These are phyloP conservation scores for Hemibagrus wyckioides DNA, from an alignment of 2,113 vertebrate species.

Conservation along the genomic window DNA sequence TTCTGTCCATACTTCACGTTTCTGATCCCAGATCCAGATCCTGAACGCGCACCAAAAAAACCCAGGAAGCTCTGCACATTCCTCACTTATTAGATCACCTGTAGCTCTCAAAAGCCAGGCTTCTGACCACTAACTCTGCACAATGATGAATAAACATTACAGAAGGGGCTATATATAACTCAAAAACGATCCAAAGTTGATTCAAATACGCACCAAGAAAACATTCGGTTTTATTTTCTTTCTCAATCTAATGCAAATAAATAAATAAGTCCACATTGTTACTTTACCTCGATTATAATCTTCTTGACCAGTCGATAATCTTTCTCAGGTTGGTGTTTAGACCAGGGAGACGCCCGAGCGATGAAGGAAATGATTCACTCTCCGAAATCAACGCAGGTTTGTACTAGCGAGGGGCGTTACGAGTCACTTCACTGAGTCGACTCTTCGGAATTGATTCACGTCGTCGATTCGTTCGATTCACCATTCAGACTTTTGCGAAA, in stretches of 20 bases:
- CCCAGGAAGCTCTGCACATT: background rate
- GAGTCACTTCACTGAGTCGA: constrained; percentile 17
- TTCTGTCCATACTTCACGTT: background rate
- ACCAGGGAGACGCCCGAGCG: background rate
- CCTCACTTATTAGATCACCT: background rate
- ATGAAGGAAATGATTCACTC: background rate
- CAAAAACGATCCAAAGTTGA: background rate
- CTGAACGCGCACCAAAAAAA: too few species aligned
- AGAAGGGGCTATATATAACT: too few species aligned
- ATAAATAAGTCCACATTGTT: background rate
- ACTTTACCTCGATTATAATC: background rate
- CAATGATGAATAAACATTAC: background rate
- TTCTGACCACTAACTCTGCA: background rate
- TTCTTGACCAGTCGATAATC: background rate
- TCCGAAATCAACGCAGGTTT: background rate
- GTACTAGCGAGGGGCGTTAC: background rate
- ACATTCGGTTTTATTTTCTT: background rate
- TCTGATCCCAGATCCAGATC: background rate
- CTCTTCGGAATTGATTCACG: background rate
- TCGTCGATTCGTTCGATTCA: background rate
- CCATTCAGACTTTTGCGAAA: background rate
- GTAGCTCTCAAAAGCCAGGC: too few species aligned
- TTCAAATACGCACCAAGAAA: background rate
- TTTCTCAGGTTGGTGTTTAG: background rate
- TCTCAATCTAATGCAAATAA: background rate